phyloP scores from a whole-genome alignment of 1,140 invertebrate genomes.

The Sinonovacula constricta region DNA sequence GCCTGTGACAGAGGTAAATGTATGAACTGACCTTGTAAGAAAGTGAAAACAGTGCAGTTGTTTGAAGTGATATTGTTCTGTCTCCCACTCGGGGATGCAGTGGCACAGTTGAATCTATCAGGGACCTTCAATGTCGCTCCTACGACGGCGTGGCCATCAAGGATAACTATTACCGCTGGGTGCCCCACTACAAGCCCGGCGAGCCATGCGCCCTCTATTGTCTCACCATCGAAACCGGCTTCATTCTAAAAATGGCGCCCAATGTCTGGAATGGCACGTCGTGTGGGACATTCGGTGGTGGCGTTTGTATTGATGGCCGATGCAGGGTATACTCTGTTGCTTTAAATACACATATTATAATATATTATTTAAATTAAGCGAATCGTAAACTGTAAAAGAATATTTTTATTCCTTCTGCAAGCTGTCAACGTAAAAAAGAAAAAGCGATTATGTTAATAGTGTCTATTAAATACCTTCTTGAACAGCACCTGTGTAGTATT shows the following conservation, averaged over 20 bases:
- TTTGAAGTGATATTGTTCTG: too few species aligned
- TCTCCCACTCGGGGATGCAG: slow-evolving; percentile 32
- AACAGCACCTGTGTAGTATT: too few species aligned
- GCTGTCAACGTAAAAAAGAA: too few species aligned
- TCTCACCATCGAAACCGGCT: slow-evolving; percentile 35
- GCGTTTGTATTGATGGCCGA: slow-evolving; percentile 32
- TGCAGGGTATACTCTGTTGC: slow-evolving; percentile 25
- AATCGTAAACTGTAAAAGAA: too few species aligned
- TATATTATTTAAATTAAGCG: too few species aligned
- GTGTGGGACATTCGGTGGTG: slow-evolving; percentile 11
- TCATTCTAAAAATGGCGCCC: slow-evolving; percentile 36
- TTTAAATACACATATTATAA: too few species aligned
- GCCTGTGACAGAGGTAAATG: too few species aligned
- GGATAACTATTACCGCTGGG: slow-evolving; percentile 43
- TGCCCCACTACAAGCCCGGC: slow-evolving; percentile 13
- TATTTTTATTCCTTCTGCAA: too few species aligned
- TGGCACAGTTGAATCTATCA: not conserved
- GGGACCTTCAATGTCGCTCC: slow-evolving; percentile 28
- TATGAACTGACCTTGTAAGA: too few species aligned
- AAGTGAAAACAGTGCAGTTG: too few species aligned
- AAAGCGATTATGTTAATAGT: too few species aligned
- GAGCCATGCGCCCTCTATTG: slow-evolving; percentile 42
- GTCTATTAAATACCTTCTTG: too few species aligned
- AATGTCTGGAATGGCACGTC: slow-evolving; percentile 26
- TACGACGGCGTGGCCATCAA: slow-evolving; percentile 45